A percentile compares a stretch with the other conserved stretches of the same genome.
phyloP scores from a whole-genome alignment of 2,888 invertebrate species.

The Pristionchus mayeri region DNA sequence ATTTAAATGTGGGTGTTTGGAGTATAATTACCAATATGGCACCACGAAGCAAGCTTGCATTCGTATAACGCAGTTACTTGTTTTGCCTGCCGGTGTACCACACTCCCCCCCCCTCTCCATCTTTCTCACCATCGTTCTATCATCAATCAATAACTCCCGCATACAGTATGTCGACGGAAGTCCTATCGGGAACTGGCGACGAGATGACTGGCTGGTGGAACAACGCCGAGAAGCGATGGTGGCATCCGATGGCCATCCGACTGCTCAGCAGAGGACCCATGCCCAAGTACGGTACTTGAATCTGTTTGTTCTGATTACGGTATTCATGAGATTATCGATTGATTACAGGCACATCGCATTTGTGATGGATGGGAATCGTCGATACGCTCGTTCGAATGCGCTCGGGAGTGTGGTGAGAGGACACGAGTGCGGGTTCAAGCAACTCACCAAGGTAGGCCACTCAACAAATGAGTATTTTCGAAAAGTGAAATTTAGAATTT shows the following conservation, averaged over 20 bases:
- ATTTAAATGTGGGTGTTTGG: too few relatives aligned
- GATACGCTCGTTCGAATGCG: conserved; percentile 88
- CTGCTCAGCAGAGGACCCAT: conserved; percentile 51
- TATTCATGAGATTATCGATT: background rate
- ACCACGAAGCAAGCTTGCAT: background rate
- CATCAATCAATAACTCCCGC: background rate
- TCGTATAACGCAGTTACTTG: background rate
- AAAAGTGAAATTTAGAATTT: too few relatives aligned
- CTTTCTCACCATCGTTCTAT: too few relatives aligned
- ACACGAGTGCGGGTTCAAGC: conserved; percentile 81
- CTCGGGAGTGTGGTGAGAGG: conserved; percentile 85
- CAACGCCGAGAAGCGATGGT: conserved; percentile 52
- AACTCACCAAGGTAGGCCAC: conserved; percentile 43
- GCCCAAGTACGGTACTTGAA: background rate
- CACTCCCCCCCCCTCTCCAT: too few relatives aligned
- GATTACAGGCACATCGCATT: conserved; percentile 87
- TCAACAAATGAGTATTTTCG: background rate
- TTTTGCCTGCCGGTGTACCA: background rate
- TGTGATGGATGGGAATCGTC: conserved; percentile 98
- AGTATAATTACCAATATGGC: too few relatives aligned
- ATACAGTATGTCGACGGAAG: conserved; percentile 30
- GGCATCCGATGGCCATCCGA: conserved; percentile 51
- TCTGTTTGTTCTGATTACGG: background rate
- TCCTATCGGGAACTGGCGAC: background rate
- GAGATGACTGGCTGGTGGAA: conserved; percentile 51